A percentile compares a stretch with the other conserved stretches of the same genome.
Conservation (phyloP, 2,888 invertebrate species). For the Himalopsyche japonica region DNA sequence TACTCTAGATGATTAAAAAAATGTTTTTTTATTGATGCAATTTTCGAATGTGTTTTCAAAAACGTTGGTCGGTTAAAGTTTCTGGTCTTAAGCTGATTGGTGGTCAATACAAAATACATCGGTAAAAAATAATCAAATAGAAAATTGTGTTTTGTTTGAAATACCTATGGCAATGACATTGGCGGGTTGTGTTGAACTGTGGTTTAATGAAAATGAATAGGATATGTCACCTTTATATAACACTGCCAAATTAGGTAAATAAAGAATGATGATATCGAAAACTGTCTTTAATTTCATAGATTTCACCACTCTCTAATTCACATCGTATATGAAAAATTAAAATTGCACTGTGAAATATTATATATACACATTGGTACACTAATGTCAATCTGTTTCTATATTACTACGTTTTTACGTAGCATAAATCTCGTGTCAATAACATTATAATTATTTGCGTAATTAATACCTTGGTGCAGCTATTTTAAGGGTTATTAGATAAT, state of each 20-base stretch:
- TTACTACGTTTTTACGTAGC: too few species aligned
- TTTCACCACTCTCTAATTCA: not conserved
- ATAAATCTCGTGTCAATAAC: too few species aligned
- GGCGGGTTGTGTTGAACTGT: conserved; percentile 37
- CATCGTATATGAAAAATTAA: too few species aligned
- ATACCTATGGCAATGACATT: conserved; percentile 37
- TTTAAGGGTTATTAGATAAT: too few species aligned
- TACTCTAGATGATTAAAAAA: not conserved
- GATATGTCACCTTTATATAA: conserved; percentile 41
- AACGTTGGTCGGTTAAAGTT: not conserved
- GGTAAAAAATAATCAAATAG: conserved; percentile 25
- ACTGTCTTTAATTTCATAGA: not conserved
- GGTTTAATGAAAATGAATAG: conserved; percentile 32
- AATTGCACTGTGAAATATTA: too few species aligned
- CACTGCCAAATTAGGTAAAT: conserved; percentile 41
- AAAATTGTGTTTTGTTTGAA: conserved; percentile 37
- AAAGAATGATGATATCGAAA: conserved; percentile 41
- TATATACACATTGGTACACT: too few species aligned
- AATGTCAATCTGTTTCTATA: too few species aligned
- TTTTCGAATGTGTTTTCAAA: not conserved
- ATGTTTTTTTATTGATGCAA: conserved; percentile 1
- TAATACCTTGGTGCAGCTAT: too few species aligned
- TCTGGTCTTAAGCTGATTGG: not conserved
- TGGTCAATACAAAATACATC: not conserved
- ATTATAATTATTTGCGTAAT: too few species aligned